A percentile compares a stretch with the other conserved stretches of the same genome.
phyloP scores from a whole-genome alignment of 2,888 invertebrate species.

The Suillia variegata region DNA sequence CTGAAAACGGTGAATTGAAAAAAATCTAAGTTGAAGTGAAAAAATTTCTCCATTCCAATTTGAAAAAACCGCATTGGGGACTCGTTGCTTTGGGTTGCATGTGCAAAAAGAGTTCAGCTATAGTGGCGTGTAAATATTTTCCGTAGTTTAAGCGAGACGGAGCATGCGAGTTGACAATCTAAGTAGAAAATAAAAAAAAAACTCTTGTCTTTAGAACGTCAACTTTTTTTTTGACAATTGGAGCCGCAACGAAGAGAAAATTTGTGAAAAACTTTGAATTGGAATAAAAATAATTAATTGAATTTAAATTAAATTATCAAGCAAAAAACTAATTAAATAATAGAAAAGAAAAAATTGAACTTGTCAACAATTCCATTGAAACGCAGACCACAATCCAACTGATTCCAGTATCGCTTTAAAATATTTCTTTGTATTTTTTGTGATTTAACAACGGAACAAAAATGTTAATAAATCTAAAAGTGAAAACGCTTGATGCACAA shows the following conservation, averaged over 20 bases:
- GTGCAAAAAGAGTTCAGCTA: conserved; percentile 12
- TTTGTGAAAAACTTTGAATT: conserved; percentile 10
- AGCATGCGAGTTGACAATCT: not conserved
- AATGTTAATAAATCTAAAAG: conserved; percentile 76
- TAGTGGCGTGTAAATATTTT: not conserved
- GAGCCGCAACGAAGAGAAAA: conserved; percentile 13
- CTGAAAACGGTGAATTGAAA: too few relatives aligned
- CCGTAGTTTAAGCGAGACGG: conserved; percentile 3
- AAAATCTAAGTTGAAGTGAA: too few relatives aligned
- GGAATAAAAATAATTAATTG: not conserved
- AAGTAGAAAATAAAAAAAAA: conserved; percentile 5
- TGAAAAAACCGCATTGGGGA: too few relatives aligned
- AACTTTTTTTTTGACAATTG: conserved; percentile 15
- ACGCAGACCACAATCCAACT: too few relatives aligned
- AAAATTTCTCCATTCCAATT: too few relatives aligned
- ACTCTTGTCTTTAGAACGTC: conserved; percentile 1
- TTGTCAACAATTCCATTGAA: not conserved
- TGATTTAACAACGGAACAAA: conserved; percentile 19
- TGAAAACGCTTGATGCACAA: conserved; percentile 87
- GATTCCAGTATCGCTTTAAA: not conserved
- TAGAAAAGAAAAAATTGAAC: not conserved
- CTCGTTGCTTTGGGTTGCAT: not conserved
- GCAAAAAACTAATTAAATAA: too few relatives aligned
- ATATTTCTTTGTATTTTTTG: not conserved
- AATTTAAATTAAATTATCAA: too few relatives aligned